Base-by-base conservation (phyloP, 2,888 invertebrate genomes). In the Cerceris rybyensis region DNA sequence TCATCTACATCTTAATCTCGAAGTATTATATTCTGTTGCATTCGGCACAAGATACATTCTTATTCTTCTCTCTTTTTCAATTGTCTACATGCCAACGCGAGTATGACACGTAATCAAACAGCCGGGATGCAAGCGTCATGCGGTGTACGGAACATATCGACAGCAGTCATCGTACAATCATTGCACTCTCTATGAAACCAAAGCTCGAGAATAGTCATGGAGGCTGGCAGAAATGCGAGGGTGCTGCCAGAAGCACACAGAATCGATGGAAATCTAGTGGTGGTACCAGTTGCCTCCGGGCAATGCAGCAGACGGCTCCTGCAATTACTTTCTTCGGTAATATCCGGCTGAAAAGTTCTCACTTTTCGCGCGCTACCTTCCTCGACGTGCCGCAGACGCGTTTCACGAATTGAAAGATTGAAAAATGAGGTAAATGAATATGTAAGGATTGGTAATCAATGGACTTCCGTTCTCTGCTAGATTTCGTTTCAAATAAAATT, bases 101-200 rank as follows among this genome's bases (percentile, higher is more conserved):
- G 70, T 77, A 70, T 70, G 83, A 75, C 78, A 75, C 82, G 83
- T 89, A 87, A 90, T 90, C 87, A 87, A 86, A 86, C 76, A 86
- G 81, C 83, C 75, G 73, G 72, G 42, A 55, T 55, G 49, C 41
- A 65, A 49, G 71, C 70, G 71, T 64, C 66, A 60, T 52, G 61
- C 54, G 66, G 50, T 39, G 49, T 50, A 49, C 43, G 60, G 60
- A 77, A 79, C 78, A 82, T 84, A 89, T 88, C 85, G 88, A 88
- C 88, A 89, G 84, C 82, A 87, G 82, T 88, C 86, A 86, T 87
- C 82, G 86, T 66, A 79, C 82, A 81, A 88, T 90, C 85, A 88
- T 88, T 85, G 82, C 82, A 76, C 75, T 77, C 59, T 42, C 46
- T 17, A 9, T 60, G 83, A 54, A 60, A 80, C 14, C 73, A 70